Evolutionary conservation across 1,140 invertebrate species (phyloP).

Genomic region (Cataglyphis hispanica): DNA sequence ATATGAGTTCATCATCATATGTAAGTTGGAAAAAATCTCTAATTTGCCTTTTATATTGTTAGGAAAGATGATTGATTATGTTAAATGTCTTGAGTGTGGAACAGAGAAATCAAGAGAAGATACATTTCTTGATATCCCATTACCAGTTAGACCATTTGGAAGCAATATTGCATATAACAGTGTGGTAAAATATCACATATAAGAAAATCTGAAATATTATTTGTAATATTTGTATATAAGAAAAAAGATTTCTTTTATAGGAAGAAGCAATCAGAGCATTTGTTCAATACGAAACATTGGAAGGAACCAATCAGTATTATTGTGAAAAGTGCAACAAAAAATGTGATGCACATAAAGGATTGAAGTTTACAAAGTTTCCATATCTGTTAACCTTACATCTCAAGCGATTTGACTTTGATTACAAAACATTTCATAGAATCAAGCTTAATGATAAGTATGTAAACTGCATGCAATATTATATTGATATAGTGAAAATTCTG

Average conservation of each 20-base stretch:
- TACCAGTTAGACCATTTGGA: conserved; percentile 95
- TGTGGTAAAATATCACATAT: conserved; percentile 87
- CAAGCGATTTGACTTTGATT: conserved; percentile 97
- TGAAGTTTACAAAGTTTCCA: conserved; percentile 95
- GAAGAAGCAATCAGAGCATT: conserved; percentile 95
- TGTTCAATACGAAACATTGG: conserved; percentile 94
- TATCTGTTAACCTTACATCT: conserved; percentile 96
- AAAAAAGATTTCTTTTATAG: conserved; percentile 82
- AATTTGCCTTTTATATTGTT: conserved; percentile 81
- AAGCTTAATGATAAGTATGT: conserved; percentile 96
- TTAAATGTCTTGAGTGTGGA: conserved; percentile 95
- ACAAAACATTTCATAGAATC: conserved; percentile 93
- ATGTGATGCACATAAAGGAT: conserved; percentile 96
- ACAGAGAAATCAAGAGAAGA: conserved; percentile 94
- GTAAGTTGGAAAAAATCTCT: conserved; percentile 23
- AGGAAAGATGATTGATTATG: conserved; percentile 96
- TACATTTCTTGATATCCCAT: conserved; percentile 95
- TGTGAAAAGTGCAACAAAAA: conserved; percentile 96
- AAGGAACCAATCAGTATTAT: conserved; percentile 95
- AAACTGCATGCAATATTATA: neutral
- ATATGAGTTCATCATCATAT: no score
- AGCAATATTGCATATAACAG: conserved; percentile 92
- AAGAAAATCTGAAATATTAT: conserved; percentile 19
- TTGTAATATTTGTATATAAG: neutral
- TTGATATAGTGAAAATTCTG: neutral